Base-by-base conservation (phyloP, 1,140 invertebrate genomes). In the Spodoptera frugiperda region DNA sequence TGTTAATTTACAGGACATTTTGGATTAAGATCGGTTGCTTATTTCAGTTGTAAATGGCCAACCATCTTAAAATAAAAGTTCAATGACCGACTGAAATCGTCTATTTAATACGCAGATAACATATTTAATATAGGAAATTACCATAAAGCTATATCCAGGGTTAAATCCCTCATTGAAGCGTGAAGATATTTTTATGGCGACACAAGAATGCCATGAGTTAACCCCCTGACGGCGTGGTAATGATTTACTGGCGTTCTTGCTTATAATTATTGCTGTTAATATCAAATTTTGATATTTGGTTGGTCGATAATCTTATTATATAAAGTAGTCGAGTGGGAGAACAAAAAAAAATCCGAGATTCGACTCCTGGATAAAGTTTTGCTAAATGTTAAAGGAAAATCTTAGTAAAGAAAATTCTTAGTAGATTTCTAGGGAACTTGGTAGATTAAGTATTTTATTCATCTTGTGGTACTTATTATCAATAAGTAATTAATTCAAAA, bases 21-120 rank as follows among this genome's bases (percentile, higher is more conserved):
- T 25, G 21, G 5, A 2, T 25, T 25, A 4, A 25, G 25, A 25
- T 25, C 0, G 21, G 21, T 3, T 25, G 5, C 5, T 2, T 3
- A 25, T 25, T 25, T 25, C 25, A 25, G 25, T 2, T 4, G 25
- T 25, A 25, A 25, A 25, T 25, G 33, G 8, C 33, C 33, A 6
- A 17, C 14, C 25, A 3, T 46, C 39, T 15, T 6, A 10, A 48
- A 3, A 3, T 21, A 65, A 12, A 65, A 19, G 21, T 11, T 67
- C 17, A 67, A 49, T 14, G 11, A 25, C 17, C 44, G 2, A 25
- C 63, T 96, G 95, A 95, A 96, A 95, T 95, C 95, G 95, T 95
- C 96, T 96, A 97, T 97, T 95, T 97, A 97, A 97, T 96, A 96
- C 96, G 96, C 96, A 96, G 8, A 17, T 2, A 61, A n/a, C 57